Evolutionary conservation across 2,797 vertebrate genomes (phyloP), one percentile per base, ranked within the genome.

Genomic region (Hyperoplus immaculatus): DNA sequence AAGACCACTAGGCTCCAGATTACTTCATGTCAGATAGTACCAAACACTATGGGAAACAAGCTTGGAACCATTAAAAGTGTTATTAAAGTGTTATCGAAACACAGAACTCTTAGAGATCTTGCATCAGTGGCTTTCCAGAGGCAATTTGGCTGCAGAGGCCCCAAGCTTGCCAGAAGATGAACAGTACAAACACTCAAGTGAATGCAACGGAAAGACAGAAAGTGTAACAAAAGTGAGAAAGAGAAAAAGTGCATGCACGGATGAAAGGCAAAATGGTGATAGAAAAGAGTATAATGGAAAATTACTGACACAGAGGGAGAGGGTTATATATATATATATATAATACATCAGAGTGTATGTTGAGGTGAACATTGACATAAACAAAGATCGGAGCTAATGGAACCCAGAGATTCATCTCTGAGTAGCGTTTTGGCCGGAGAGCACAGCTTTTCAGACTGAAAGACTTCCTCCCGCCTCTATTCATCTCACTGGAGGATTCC

Each of bases 371-470:
- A 11, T 21, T 70, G 82, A 72, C 69, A 80, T 89, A 87, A 88
- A 85, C 88, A 89, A 60, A 88, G 84, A 85, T 78, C 75, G 21
- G 66, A 66, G 66, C 39, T 88, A 87, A 90, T 88, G 81, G 80
- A 84, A 77, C 81, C 71, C 77, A 85, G 81, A 81, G 75, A 80
- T 80, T 80, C 66, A 80, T 65, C 61, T 73, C 69, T 69, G 75
- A 85, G 69, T 72, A 60, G 71, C 8, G 29, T 71, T 80, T 78
- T 83, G 82, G 84, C 63, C 66, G 15, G 42, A 76, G 29, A 77
- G 70, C 29, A 38, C 78, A 62, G 69, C 73, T 88, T 29, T 77
- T 77, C 69, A 50, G 67, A 70, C 68, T 64, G 84, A 81, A 85
- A 60, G 39, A 71, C 62, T 80, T 69, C 75, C 75, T 76, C 67